Evolutionary conservation across 2,888 invertebrate genomes (phyloP).

Genomic region (Maniola hyperantus): DNA sequence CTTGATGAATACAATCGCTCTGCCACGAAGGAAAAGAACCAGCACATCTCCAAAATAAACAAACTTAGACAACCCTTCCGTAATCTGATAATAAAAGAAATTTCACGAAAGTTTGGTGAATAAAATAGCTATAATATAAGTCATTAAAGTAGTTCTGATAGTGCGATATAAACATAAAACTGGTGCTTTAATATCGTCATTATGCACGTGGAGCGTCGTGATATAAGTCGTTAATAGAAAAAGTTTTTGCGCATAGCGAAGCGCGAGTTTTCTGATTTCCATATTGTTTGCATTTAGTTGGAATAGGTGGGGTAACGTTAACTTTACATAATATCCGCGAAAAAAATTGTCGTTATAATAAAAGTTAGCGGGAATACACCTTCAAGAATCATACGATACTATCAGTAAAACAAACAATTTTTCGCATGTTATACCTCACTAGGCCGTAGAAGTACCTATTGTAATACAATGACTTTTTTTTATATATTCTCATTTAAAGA

Average conservation of each 20-base stretch:
- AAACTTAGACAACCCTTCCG: neutral
- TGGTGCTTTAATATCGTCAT: conserved; percentile 52
- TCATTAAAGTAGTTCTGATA: conserved; percentile 29
- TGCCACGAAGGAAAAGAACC: too few species aligned
- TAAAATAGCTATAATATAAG: conserved; percentile 16
- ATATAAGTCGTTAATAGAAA: conserved; percentile 57
- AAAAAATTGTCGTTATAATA: conserved; percentile 6
- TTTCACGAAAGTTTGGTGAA: conserved; percentile 14
- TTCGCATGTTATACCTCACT: too few species aligned
- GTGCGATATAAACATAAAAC: conserved; percentile 41
- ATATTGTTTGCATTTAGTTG: conserved; percentile 35
- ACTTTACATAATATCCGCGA: conserved; percentile 20
- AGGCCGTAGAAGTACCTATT: too few species aligned
- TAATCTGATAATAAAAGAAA: conserved; percentile 3
- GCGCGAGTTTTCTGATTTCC: conserved; percentile 42
- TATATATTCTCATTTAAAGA: too few species aligned
- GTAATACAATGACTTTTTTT: too few species aligned
- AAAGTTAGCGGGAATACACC: neutral
- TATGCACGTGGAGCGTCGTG: conserved; percentile 54
- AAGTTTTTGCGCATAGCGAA: conserved; percentile 54
- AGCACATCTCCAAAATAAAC: too few species aligned
- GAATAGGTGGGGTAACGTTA: conserved; percentile 21
- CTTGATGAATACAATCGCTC: too few species aligned
- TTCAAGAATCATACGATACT: neutral
- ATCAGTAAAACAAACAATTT: neutral